Percentiles rank a stretch among this genome's conserved stretches.
These are phyloP conservation scores for Seira sanloemensis DNA, from an alignment of 2,888 invertebrate genomes.

Conservation along the genomic window DNA sequence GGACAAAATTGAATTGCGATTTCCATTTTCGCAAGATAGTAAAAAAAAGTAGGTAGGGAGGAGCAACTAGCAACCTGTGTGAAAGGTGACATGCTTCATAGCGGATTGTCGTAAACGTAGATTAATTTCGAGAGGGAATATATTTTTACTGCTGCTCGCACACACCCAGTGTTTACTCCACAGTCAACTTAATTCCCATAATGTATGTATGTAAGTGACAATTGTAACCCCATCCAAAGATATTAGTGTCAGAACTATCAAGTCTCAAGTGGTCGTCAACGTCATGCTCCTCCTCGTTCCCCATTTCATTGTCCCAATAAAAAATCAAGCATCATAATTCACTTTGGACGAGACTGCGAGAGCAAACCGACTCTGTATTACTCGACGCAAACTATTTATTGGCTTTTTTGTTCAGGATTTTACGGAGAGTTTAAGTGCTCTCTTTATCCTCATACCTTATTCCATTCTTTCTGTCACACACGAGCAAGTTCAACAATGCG, in stretches of 20 bases:
- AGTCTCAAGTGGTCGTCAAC: constrained; percentile 16
- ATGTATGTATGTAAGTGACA: not conserved
- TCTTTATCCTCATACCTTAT: not conserved
- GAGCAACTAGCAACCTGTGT: not conserved
- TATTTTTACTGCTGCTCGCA: not conserved
- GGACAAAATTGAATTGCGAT: not conserved
- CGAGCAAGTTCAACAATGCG: constrained; percentile 14
- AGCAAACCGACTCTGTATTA: too few species aligned
- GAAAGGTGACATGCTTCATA: not conserved
- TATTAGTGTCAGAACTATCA: constrained; percentile 14
- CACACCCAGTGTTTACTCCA: not conserved
- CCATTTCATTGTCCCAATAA: not conserved
- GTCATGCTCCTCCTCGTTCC: constrained; percentile 5
- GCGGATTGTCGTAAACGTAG: not conserved
- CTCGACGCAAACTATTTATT: not conserved
- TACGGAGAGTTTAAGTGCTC: constrained; percentile 16
- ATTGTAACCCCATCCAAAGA: constrained; percentile 1
- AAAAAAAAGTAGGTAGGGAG: too few species aligned
- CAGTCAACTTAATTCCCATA: not conserved
- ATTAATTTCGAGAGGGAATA: not conserved
- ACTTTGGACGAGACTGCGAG: not conserved
- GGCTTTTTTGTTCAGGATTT: not conserved
- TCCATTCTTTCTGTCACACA: constrained; percentile 6
- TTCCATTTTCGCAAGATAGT: not conserved
- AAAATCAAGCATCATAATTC: constrained; percentile 13